Evolutionary conservation across 2,797 vertebrate genomes (phyloP).

Genomic region (Argentina silus): DNA sequence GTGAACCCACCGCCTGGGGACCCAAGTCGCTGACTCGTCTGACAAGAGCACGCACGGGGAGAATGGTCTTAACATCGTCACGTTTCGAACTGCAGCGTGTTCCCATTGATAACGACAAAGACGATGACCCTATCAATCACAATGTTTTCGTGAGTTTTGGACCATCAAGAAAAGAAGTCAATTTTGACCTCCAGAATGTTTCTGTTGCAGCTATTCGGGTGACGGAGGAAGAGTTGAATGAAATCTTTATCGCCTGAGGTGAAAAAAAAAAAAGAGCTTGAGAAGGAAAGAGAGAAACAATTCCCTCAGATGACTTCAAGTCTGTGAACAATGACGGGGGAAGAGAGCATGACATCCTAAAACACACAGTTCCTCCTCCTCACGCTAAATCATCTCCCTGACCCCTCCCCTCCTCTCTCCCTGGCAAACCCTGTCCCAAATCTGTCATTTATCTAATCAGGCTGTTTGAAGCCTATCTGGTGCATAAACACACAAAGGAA

Average conservation of each 20-base stretch:
- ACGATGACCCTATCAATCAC: no score
- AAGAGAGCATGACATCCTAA: not conserved
- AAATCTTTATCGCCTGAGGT: not conserved
- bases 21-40: not conserved
- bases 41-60: not conserved
- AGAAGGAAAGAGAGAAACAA: not conserved
- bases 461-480: slow-evolving; percentile 88
- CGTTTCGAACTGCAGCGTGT: no score
- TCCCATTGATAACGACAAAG: no score
- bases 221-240: no score
- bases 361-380: not conserved
- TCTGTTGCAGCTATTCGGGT: no score
- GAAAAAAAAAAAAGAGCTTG: not conserved
- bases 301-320: not conserved
- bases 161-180: no score
- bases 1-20: not conserved
- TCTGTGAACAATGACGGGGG: not conserved
- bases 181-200: no score
- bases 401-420: slow-evolving; percentile 19
- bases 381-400: not conserved
- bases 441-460: slow-evolving; percentile 89
- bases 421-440: slow-evolving; percentile 54
- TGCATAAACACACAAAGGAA: slow-evolving; percentile 91
- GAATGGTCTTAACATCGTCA: no score
- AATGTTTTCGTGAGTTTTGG: not conserved